A percentile compares a stretch with the other conserved stretches of the same genome.
Evolutionary conservation across 2,888 invertebrate genomes (phyloP).

Genomic region (Pseudeuparius sepicola): DNA sequence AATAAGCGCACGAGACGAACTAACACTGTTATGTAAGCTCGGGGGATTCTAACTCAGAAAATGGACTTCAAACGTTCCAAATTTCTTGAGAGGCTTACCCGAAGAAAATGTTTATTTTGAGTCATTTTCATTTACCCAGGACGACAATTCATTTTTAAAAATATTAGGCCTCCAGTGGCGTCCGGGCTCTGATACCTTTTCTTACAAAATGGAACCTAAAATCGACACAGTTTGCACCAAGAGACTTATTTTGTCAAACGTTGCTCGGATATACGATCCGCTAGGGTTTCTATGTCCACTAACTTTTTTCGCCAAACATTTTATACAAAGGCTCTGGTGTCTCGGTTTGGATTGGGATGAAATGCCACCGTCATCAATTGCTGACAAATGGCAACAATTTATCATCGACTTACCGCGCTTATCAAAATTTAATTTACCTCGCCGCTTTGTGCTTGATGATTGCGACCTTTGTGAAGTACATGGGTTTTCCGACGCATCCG

Average conservation of each 20-base stretch:
- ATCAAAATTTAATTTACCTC: slow-evolving; percentile 4
- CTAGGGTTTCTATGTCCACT: slow-evolving; percentile 6
- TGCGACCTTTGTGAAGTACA: slow-evolving; percentile 8
- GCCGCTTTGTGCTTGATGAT: neutral
- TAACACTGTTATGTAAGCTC: slow-evolving; percentile 2
- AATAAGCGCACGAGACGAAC: slow-evolving; percentile 1
- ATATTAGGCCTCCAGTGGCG: too few relatives aligned
- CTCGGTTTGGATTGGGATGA: slow-evolving; percentile 7
- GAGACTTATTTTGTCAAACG: slow-evolving; percentile 6
- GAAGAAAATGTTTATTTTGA: too few relatives aligned
- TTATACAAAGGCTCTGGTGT: slow-evolving; percentile 6
- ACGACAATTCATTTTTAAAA: too few relatives aligned
- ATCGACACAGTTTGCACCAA: slow-evolving; percentile 6
- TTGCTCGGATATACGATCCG: slow-evolving; percentile 7
- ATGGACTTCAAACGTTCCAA: slow-evolving; percentile 5
- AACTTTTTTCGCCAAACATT: slow-evolving; percentile 5
- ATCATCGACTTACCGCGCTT: slow-evolving; percentile 1
- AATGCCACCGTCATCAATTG: slow-evolving; percentile 3
- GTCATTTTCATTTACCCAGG: too few relatives aligned
- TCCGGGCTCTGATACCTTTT: too few relatives aligned
- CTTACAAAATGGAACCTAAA: too few relatives aligned
- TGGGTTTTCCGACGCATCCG: slow-evolving; percentile 16
- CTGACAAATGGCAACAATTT: neutral
- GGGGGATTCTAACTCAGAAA: slow-evolving; percentile 8
- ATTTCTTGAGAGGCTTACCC: slow-evolving; percentile 2